Evolutionary conservation across 2,888 invertebrate species (phyloP).

Genomic region (Sinopyrophorus schimmeli): DNA sequence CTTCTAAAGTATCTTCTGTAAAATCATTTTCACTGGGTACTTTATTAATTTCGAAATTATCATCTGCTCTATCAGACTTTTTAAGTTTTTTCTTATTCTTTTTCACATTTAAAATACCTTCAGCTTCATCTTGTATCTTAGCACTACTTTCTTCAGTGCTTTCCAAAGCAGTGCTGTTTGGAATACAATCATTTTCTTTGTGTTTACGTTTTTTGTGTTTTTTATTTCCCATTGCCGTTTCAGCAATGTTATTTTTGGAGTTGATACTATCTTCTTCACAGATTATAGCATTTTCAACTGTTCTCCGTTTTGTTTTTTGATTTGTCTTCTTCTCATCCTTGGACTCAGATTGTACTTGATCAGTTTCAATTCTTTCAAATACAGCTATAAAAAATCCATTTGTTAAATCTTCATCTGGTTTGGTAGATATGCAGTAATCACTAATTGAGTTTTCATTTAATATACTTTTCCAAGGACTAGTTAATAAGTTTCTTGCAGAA

Average conservation of each 20-base stretch:
- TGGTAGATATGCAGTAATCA: slow-evolving; percentile 76
- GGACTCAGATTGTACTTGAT: background rate
- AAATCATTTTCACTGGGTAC: background rate
- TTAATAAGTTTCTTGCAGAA: slow-evolving; percentile 63
- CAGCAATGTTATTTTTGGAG: too few species aligned
- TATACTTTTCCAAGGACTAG: slow-evolving; percentile 69
- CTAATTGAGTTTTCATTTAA: slow-evolving; percentile 69
- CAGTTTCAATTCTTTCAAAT: slow-evolving; percentile 61
- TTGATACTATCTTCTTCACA: too few species aligned
- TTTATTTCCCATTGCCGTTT: too few species aligned
- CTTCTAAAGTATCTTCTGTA: too few species aligned
- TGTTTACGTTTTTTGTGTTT: too few species aligned
- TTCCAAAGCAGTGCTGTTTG: too few species aligned
- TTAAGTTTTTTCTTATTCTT: slow-evolving; percentile 1
- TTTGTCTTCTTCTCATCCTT: slow-evolving; percentile 24
- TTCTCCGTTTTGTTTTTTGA: slow-evolving; percentile 15
- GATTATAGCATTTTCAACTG: too few species aligned
- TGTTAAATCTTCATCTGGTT: slow-evolving; percentile 75
- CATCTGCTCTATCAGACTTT: background rate
- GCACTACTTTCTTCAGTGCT: too few species aligned
- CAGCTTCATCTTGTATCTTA: background rate
- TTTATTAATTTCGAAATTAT: background rate
- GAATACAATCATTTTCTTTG: too few species aligned
- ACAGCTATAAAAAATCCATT: slow-evolving; percentile 96
- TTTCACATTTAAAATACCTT: background rate